A percentile compares a stretch with the other conserved stretches of the same genome.
These are phyloP conservation scores for Apodemus speciosus DNA, from an alignment of 2,113 vertebrate species.

Conservation along the genomic window DNA sequence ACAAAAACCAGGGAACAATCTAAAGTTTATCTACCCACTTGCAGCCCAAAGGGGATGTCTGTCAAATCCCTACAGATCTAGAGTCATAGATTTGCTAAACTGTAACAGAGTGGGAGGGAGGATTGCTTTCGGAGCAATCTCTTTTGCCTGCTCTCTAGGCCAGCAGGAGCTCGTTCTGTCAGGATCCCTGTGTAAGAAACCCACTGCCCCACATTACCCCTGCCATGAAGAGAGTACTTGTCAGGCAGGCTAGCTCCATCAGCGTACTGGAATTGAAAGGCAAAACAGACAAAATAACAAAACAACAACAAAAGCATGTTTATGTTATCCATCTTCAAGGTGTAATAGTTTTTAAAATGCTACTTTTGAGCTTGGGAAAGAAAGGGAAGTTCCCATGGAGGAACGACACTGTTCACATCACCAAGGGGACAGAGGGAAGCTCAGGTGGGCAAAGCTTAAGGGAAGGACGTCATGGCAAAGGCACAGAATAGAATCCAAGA, in stretches of 20 bases:
- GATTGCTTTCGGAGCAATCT: background rate
- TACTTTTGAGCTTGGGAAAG: background rate
- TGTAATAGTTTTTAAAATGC: background rate
- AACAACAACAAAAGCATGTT: background rate
- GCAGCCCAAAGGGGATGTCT: background rate
- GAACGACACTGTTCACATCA: background rate
- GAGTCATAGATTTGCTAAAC: background rate
- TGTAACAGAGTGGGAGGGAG: background rate
- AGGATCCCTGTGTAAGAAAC: constrained; percentile 68
- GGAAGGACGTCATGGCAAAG: background rate
- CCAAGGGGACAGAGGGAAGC: background rate
- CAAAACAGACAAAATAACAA: background rate
- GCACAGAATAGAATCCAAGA: background rate
- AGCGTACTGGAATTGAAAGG: constrained; percentile 10
- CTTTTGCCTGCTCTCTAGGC: constrained; percentile 55
- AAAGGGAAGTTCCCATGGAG: background rate
- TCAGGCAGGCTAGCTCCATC: background rate
- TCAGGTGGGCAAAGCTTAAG: background rate
- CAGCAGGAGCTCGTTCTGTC: constrained; percentile 70
- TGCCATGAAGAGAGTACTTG: background rate
- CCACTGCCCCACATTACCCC: background rate
- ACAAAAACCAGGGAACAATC: background rate
- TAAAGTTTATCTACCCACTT: background rate
- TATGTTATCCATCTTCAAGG: constrained; percentile 16
- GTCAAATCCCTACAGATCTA: background rate